Percentiles rank a stretch among this genome's conserved stretches.
These are phyloP conservation scores for Nephrocerus scutellatus DNA, from an alignment of 2,888 invertebrate species.

Conservation along the genomic window DNA sequence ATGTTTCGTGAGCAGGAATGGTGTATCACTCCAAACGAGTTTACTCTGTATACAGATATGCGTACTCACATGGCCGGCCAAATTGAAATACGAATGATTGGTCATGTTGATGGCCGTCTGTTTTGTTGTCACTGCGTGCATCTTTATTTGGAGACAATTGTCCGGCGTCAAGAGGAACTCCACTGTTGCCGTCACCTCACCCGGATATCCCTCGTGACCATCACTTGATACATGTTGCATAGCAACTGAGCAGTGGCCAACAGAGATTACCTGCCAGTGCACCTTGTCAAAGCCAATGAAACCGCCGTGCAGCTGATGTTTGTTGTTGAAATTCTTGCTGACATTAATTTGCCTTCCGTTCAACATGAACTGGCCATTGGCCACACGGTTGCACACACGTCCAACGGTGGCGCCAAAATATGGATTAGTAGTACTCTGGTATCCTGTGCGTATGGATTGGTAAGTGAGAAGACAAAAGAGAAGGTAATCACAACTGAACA, in stretches of 20 bases:
- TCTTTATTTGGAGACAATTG: constrained; percentile 68
- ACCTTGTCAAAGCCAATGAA: constrained; percentile 74
- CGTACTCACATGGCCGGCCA: constrained; percentile 72
- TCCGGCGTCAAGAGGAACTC: constrained; percentile 65
- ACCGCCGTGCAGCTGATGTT: constrained; percentile 78
- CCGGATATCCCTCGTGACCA: constrained; percentile 85
- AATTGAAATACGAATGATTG: constrained; percentile 85
- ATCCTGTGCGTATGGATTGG: constrained; percentile 50
- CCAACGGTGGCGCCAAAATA: constrained; percentile 88
- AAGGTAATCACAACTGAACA: background rate
- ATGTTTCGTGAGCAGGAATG: too few species aligned
- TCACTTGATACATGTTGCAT: constrained; percentile 71
- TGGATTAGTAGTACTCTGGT: constrained; percentile 59
- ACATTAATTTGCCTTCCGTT: constrained; percentile 63
- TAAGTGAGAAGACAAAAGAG: background rate
- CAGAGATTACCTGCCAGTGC: constrained; percentile 53
- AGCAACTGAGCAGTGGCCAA: constrained; percentile 49
- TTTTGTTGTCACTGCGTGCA: constrained; percentile 67
- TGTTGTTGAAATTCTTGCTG: constrained; percentile 62
- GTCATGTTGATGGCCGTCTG: constrained; percentile 81
- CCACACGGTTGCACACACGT: constrained; percentile 76
- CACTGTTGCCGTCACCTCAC: constrained; percentile 64
- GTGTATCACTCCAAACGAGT: too few species aligned
- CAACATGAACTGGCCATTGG: constrained; percentile 62
- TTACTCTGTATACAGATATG: too few species aligned